phyloP scores from a whole-genome alignment of 2,888 invertebrate genomes.

The Strigamia maritima region DNA sequence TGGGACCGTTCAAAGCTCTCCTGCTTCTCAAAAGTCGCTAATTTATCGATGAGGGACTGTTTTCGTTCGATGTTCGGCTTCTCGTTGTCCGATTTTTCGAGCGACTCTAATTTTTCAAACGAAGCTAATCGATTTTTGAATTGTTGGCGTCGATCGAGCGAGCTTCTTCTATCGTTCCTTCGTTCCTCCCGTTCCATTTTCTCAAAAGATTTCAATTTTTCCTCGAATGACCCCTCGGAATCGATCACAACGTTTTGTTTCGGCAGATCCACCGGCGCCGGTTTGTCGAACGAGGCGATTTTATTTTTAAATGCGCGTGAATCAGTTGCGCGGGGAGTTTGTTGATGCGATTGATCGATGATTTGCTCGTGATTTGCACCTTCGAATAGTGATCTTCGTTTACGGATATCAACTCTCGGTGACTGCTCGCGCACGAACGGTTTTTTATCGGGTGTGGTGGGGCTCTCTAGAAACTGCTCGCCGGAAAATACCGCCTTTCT shows the following conservation, averaged over 20 bases:
- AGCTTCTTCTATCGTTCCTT: background rate
- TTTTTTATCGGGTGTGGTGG: constrained; percentile 3
- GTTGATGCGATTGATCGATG: background rate
- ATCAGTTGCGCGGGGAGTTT: constrained; percentile 22
- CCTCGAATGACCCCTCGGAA: background rate
- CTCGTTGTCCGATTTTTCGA: constrained; percentile 29
- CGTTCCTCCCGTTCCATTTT: constrained; percentile 36
- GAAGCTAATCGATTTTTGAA: constrained; percentile 45
- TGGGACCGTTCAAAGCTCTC: constrained; percentile 30
- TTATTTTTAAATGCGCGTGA: constrained; percentile 42
- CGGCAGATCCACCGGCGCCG: background rate
- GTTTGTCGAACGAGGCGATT: constrained; percentile 43
- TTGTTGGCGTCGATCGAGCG: constrained; percentile 42
- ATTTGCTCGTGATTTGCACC: constrained; percentile 10
- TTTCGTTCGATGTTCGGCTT: background rate
- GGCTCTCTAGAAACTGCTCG: constrained; percentile 11
- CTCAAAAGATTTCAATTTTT: background rate
- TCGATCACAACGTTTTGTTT: constrained; percentile 36
- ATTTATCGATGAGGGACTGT: constrained; percentile 12
- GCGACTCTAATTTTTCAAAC: constrained; percentile 43
- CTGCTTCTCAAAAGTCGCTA: constrained; percentile 1
- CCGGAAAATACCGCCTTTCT: constrained; percentile 22
- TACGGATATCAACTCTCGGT: constrained; percentile 72
- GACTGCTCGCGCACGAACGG: constrained; percentile 38
- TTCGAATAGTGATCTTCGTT: constrained; percentile 79